A percentile compares a stretch with the other conserved stretches of the same genome.
These are phyloP conservation scores for Heliconius ismenius DNA, from an alignment of 2,888 invertebrate species.

Conservation along the genomic window DNA sequence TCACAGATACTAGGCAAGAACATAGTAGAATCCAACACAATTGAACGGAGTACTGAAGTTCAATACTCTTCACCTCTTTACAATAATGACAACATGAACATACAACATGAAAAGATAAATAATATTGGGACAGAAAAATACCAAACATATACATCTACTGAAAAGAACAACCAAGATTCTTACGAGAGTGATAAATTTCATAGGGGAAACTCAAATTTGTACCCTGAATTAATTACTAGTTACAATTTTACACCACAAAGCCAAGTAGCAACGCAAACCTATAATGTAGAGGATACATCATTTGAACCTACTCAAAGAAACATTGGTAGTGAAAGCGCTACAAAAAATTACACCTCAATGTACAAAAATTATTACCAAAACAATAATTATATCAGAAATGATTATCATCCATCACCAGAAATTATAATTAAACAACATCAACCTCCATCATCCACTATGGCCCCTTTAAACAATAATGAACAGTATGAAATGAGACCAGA, in stretches of 20 bases:
- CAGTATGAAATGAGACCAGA: slow-evolving; percentile 45
- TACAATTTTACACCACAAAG: slow-evolving; percentile 59
- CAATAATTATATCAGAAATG: slow-evolving; percentile 16
- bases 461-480: slow-evolving; percentile 29
- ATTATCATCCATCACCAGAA: neutral
- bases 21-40: slow-evolving; percentile 44
- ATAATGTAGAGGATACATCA: slow-evolving; percentile 59
- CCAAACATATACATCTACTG: slow-evolving; percentile 18
- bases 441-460: slow-evolving; percentile 18
- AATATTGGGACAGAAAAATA: slow-evolving; percentile 23
- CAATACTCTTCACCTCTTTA: slow-evolving; percentile 18
- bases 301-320: slow-evolving; percentile 56
- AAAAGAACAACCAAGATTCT: slow-evolving; percentile 20
- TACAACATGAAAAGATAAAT: neutral
- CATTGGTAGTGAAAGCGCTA: slow-evolving; percentile 35
- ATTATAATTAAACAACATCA: slow-evolving; percentile 2
- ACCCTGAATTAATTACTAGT: slow-evolving; percentile 58
- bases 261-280: slow-evolving; percentile 62
- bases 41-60: slow-evolving; percentile 37
- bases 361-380: slow-evolving; percentile 13
- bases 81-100: neutral
- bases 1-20: slow-evolving; percentile 57
- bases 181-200: neutral
- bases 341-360: slow-evolving; percentile 23
- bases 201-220: slow-evolving; percentile 28